Evolutionary conservation across 2,113 vertebrate species (phyloP), one percentile per base, ranked within the genome.

Genomic region (Globicephala melas): DNA sequence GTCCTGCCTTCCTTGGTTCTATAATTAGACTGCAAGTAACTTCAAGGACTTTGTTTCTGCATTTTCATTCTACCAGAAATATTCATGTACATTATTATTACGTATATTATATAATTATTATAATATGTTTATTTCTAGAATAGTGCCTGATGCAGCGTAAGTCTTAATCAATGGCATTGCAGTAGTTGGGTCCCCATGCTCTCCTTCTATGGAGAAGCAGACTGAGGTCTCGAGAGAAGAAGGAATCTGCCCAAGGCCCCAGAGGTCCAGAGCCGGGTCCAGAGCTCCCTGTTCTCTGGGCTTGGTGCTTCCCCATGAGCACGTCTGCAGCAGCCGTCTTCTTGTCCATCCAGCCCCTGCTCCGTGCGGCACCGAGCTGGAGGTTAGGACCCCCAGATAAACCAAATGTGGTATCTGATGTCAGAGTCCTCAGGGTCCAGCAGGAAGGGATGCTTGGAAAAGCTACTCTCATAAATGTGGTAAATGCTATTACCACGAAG

Each of bases 311-410:
- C n/a, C 38, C 18, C 31, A 20, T 4, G 3, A 81, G 53, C 41
- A 8, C 17, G 14, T 36, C 68, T 28, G 9, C 38, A 23, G 41
- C 3, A 41, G 60, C 21, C 11, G 20, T 14, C 33, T 50, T 38
- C 63, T 41, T 4, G 2, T 89, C 33, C 50, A 13, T 58, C 25
- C 25, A 26, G 80, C 11, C 28, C 9, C 79, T 47, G 31, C 9
- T 13, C 53, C 0, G 0, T 10, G 31, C 3, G 28, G 31, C 23
- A 14, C 47, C 2, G 0, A 44, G 67, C n/a, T 23, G 50, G 65
- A 83, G 68, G 67, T 65, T 31, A n/a, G 68, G 86, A 67, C 25
- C 12, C 20, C 26, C n/a, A 28, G 50, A 36, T 2, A 36, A 74
- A 76, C 33, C 53, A 68, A 38, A 44, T 14, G n/a, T 2, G 1